Evolutionary conservation across 2,888 invertebrate genomes (phyloP).

Genomic region (Stegana nigrithorax): DNA sequence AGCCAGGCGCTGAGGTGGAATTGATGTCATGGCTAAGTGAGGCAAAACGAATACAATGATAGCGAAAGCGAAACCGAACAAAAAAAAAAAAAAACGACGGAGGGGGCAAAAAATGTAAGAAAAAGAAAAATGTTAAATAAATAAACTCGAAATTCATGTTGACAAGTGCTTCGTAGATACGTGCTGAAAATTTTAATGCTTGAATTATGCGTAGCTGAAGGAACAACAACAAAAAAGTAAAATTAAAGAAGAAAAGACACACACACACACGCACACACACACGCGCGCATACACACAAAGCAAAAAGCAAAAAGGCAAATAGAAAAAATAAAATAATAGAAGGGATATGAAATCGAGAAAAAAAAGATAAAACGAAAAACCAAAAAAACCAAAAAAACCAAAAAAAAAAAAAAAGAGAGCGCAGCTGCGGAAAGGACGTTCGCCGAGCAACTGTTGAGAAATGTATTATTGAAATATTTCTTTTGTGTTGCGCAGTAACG

Average conservation of each 20-base stretch:
- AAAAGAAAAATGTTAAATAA: not conserved
- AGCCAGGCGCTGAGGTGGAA: not conserved
- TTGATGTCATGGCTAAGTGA: not conserved
- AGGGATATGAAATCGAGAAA: too few relatives aligned
- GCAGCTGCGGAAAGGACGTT: too few relatives aligned
- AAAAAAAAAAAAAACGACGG: not conserved
- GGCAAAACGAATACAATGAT: not conserved
- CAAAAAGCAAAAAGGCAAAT: not conserved
- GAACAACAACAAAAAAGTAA: too few relatives aligned
- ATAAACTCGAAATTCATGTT: slow-evolving; percentile 56
- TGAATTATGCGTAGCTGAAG: slow-evolving; percentile 1
- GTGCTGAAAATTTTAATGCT: slow-evolving; percentile 8
- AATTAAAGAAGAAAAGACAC: not conserved
- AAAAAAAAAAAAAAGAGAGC: not conserved
- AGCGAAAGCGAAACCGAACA: not conserved
- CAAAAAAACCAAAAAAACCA: not conserved
- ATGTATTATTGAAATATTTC: slow-evolving; percentile 5
- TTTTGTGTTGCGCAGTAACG: slow-evolving; percentile 4
- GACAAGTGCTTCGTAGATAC: slow-evolving; percentile 42
- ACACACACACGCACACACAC: not conserved
- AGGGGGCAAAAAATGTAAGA: not conserved
- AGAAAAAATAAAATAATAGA: not conserved
- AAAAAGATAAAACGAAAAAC: too few relatives aligned
- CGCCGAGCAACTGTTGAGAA: too few relatives aligned
- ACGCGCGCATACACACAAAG: too few relatives aligned